A percentile compares a stretch with the other conserved stretches of the same genome.
phyloP scores from a whole-genome alignment of 2,797 vertebrate genomes.

The Rhinoraja longicauda region DNA sequence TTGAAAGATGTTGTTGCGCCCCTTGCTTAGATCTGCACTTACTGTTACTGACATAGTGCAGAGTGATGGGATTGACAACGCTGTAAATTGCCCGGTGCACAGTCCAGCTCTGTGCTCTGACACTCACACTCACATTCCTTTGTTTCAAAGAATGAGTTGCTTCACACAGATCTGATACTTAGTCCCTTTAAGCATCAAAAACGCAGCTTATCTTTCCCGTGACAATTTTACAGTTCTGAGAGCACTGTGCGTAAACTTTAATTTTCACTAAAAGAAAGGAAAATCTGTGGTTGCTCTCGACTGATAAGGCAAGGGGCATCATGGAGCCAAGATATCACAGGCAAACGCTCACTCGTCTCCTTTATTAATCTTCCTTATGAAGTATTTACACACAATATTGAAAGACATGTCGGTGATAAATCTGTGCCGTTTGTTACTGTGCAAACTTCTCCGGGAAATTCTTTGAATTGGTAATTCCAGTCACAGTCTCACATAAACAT shows the following conservation, averaged over 20 bases:
- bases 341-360: not conserved
- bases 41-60: slow-evolving; percentile 71
- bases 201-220: not conserved
- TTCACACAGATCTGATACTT: not conserved
- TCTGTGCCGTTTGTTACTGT: not conserved
- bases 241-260: not conserved
- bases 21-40: slow-evolving; percentile 68
- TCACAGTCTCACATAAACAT: not conserved
- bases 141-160: not conserved
- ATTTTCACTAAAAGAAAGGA: not conserved
- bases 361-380: not conserved
- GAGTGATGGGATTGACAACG: slow-evolving; percentile 62
- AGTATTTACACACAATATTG: not conserved
- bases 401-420: not conserved
- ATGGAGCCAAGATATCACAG: not conserved
- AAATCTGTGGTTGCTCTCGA: not conserved
- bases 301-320: not conserved
- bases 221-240: not conserved
- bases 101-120: slow-evolving; percentile 51
- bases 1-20: slow-evolving; percentile 64
- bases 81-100: slow-evolving; percentile 53
- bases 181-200: no score
- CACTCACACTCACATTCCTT: not conserved
- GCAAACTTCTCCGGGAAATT: not conserved
- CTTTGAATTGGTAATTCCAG: slow-evolving; percentile 23